Base-by-base conservation (phyloP, 2,797 vertebrate genomes). In the Anolis apletophallus region DNA sequence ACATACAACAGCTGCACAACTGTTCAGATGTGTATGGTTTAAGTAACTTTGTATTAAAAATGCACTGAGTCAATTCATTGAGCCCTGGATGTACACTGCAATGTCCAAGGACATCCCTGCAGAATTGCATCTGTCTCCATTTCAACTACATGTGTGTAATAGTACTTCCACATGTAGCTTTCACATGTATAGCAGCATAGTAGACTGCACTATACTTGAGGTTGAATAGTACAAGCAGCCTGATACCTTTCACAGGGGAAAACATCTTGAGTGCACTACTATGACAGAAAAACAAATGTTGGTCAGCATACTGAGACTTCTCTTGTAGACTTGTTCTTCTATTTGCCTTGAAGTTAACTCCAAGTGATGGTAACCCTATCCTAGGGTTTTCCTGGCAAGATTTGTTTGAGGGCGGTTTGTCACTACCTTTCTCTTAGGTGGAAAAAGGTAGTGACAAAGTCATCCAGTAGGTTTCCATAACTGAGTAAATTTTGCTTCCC, bases 231-330 rank as follows among this genome's bases (percentile, higher is more conserved):
- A 26, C 7, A 29, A 23, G 59, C 55, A 86, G 14, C n/a, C 17
- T 1, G 0, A 0, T 3, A 1, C 23, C 59, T 11, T 40, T 36
- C 0, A 10, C 6, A 34, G 81, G 9, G 67, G 83, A 57, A 17
- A 34, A 26, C 64, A 4, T 46, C 5, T 50, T 36, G 75, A 89
- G 77, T 83, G 84, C 26, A 78, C 14, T 67, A 72, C 46, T 92
- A 73, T 1, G 57, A 64, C 26, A 64, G 61, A 64, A 64, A 64
- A 64, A 29, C 29, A 64, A 64, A 64, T 11, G 9, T 64, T 64
- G 29, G 26, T 29, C 11, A 10, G 26, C n/a, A 40, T 52, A 32
- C 36, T 54, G 79, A 12, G 12, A 68, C 8, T 55, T 81, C 40
- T 1, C 6, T n/a, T 29, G 61, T 29, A 64, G 61, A 11, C 29